Evolutionary conservation across 2,113 vertebrate genomes (phyloP), one percentile per base, ranked within the genome.

Genomic region (Perca fluviatilis): DNA sequence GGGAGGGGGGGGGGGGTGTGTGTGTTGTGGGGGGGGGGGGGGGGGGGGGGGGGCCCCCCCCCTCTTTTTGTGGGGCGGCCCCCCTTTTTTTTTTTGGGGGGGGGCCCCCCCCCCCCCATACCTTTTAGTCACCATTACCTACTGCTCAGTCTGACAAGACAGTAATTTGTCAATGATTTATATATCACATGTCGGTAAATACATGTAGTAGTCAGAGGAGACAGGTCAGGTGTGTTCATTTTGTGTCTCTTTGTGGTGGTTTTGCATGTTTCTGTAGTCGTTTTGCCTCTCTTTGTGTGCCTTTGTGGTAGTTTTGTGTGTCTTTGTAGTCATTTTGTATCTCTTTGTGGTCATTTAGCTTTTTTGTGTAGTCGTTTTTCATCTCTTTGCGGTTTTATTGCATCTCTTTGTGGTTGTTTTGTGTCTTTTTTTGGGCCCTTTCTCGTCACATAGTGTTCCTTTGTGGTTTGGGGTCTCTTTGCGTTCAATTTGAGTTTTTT

Each of bases 181-280:
- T n/a, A n/a, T n/a, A n/a, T n/a, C n/a, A n/a, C n/a, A n/a, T n/a
- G n/a, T n/a, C n/a, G n/a, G n/a, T n/a, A n/a, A n/a, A n/a, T n/a
- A n/a, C n/a, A n/a, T n/a, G n/a, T n/a, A n/a, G 49, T 83, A 51
- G 82, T 72, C 61, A 83, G 62, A 53, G 25, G 50, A 66, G 61
- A 84, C 33, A 36, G 81, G 82, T 83, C 68, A 58, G 27, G 69
- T 47, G 0, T 36, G 25, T 49, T 74, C 0, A 1, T n/a, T 50
- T 74, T 61, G 14, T 21, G 14, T 33, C 3, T 15, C 61, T 21
- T 12, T 11, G 1, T 19, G 9, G 14, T 51, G 7, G 11, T 43
- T 71, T 46, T 50, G 2, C 1, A 15, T 62, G 58, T 36, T 14
- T 36, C 10, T 62, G 72, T 18, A 27, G 23, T 10, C 4, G 9